Conservation (phyloP, 1,140 invertebrate species). For the Hormaphis cornu region DNA sequence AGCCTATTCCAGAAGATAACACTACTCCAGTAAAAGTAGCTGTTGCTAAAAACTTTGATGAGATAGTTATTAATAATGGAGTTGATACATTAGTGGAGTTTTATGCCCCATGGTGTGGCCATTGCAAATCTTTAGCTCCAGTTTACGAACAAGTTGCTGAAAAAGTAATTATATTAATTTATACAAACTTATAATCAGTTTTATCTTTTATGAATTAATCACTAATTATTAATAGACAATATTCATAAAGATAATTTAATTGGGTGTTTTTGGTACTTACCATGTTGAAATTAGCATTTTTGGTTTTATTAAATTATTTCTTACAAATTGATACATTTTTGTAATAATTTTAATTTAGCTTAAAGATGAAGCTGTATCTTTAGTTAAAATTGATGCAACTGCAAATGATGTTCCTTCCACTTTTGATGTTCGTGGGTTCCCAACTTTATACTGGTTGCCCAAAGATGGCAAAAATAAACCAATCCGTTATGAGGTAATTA, state of each 20-base stretch:
- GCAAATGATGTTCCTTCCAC: slow-evolving; percentile 92
- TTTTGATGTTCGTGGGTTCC: slow-evolving; percentile 93
- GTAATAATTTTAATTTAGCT: slow-evolving; percentile 48
- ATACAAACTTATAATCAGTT: slow-evolving; percentile 23
- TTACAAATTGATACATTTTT: too few species aligned
- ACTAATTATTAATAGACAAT: too few species aligned
- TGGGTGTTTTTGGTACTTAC: too few species aligned
- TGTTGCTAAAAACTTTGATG: slow-evolving; percentile 94
- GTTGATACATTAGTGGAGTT: slow-evolving; percentile 96
- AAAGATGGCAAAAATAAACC: slow-evolving; percentile 73
- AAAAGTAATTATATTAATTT: slow-evolving; percentile 51
- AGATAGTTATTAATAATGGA: slow-evolving; percentile 80
- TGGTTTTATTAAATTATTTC: neutral
- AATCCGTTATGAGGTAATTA: slow-evolving; percentile 75
- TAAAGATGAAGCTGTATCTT: slow-evolving; percentile 76
- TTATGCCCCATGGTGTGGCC: slow-evolving; percentile 98
- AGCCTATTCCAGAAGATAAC: slow-evolving; percentile 79
- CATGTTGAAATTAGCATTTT: neutral
- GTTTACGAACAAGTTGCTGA: slow-evolving; percentile 88
- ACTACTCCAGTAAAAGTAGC: slow-evolving; percentile 78
- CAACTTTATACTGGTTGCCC: slow-evolving; percentile 91
- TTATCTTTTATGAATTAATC: neutral
- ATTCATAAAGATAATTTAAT: too few species aligned
- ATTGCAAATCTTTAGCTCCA: slow-evolving; percentile 93
- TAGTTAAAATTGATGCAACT: slow-evolving; percentile 97